phyloP scores from a whole-genome alignment of 53 echinoderm and acorn worm species.

The Arbacia lixula region DNA sequence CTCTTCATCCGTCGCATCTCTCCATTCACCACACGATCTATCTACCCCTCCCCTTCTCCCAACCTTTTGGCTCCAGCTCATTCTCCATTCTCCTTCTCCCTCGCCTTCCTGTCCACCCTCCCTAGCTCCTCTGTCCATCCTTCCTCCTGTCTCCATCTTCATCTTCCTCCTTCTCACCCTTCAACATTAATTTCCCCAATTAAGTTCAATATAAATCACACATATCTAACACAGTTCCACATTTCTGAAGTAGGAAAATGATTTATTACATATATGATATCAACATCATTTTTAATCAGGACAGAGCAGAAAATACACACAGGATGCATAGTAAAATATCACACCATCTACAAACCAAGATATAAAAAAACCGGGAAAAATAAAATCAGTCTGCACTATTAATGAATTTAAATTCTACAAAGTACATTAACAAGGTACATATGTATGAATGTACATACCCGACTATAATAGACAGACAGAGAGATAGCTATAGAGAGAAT shows the following conservation, averaged over 20 bases:
- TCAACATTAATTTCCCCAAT: not conserved
- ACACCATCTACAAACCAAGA: constrained; percentile 34
- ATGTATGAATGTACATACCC: too few relatives aligned
- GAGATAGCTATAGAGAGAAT: too few relatives aligned
- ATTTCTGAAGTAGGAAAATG: constrained; percentile 39
- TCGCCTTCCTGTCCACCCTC: not conserved
- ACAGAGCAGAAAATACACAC: constrained; percentile 23
- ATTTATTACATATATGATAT: constrained; percentile 53
- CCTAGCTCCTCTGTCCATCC: not conserved
- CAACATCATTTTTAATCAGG: constrained; percentile 17
- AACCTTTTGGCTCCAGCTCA: too few relatives aligned
- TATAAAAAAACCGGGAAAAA: too few relatives aligned
- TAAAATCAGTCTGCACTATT: too few relatives aligned
- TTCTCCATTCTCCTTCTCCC: not conserved
- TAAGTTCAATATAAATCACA: not conserved
- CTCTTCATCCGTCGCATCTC: not conserved
- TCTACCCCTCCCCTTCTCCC: too few relatives aligned
- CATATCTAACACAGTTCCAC: not conserved
- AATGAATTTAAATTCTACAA: too few relatives aligned
- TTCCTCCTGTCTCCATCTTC: not conserved
- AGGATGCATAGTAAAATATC: constrained; percentile 46
- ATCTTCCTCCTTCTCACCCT: too few relatives aligned
- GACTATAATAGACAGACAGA: too few relatives aligned
- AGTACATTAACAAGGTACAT: too few relatives aligned
- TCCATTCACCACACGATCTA: not conserved